Evolutionary conservation across 2,113 vertebrate genomes (phyloP).

Genomic region (Poeciliopsis retropinna): DNA sequence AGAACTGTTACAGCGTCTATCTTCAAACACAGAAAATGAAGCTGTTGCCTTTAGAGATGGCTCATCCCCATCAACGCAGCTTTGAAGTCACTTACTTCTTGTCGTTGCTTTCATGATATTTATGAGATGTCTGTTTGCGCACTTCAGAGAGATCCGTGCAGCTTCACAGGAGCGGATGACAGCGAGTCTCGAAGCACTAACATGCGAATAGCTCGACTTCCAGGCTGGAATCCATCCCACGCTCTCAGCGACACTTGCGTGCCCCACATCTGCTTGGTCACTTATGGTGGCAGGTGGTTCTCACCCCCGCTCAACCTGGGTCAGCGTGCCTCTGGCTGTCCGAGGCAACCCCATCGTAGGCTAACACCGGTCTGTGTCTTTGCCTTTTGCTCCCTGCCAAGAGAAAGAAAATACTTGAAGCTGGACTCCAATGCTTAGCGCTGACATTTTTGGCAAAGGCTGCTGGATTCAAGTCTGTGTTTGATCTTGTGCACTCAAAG

Average conservation of each 20-base stretch:
- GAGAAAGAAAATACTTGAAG: slow-evolving; percentile 82
- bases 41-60: slow-evolving; percentile 37
- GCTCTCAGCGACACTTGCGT: slow-evolving; percentile 25
- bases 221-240: slow-evolving; percentile 14
- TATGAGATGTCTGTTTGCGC: slow-evolving; percentile 46
- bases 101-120: slow-evolving; percentile 53
- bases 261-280: slow-evolving; percentile 36
- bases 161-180: slow-evolving; percentile 8
- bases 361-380: slow-evolving; percentile 66
- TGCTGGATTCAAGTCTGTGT: slow-evolving; percentile 76
- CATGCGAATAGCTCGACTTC: slow-evolving; percentile 14
- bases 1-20: slow-evolving; percentile 40
- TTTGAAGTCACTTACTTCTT: slow-evolving; percentile 56
- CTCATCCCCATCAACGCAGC: slow-evolving; percentile 29
- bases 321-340: slow-evolving; percentile 32
- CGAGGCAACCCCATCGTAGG: slow-evolving; percentile 54
- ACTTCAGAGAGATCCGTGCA: slow-evolving; percentile 35
- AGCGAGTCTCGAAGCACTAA: slow-evolving; percentile 7
- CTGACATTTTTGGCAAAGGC: slow-evolving; percentile 79
- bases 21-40: slow-evolving; percentile 49
- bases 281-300: slow-evolving; percentile 50
- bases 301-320: slow-evolving; percentile 38
- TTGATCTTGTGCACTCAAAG: slow-evolving; percentile 75
- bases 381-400: slow-evolving; percentile 57
- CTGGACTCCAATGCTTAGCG: slow-evolving; percentile 71